These are phyloP conservation scores for Apamea crenata DNA, from an alignment of 2,888 invertebrate genomes.

Conservation along the genomic window DNA sequence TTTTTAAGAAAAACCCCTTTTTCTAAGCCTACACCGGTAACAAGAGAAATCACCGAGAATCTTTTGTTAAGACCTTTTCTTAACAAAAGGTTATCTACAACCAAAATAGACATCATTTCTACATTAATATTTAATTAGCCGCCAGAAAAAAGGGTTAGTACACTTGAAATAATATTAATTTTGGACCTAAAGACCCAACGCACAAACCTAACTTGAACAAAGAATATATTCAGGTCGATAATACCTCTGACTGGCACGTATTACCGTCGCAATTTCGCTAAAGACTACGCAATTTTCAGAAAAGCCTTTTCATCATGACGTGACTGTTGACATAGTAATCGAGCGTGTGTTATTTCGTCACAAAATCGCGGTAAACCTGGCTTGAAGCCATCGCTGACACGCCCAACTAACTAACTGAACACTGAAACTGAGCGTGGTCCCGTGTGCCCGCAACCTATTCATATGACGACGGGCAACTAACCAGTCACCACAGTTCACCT, in stretches of 20 bases:
- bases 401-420: neutral
- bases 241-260: conserved; percentile 19
- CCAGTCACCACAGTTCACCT: neutral
- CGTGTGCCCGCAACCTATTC: neutral
- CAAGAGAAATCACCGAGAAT: neutral
- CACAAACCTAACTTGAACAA: neutral
- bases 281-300: conserved; percentile 27
- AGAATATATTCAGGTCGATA: conserved; percentile 16
- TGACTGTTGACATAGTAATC: conserved; percentile 1
- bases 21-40: neutral
- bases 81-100: neutral
- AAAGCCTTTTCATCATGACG: conserved; percentile 18
- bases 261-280: conserved; percentile 6
- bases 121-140: conserved; percentile 17
- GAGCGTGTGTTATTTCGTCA: neutral
- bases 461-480: neutral
- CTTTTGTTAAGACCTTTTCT: neutral
- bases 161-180: neutral
- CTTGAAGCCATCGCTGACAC: neutral
- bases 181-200: neutral
- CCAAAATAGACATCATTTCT: neutral
- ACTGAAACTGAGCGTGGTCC: neutral
- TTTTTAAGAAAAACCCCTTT: conserved; percentile 2
- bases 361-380: neutral
- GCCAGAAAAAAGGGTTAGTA: conserved; percentile 16